Conservation (phyloP, 2,797 vertebrate genomes). For the Gambusia yucatana region DNA sequence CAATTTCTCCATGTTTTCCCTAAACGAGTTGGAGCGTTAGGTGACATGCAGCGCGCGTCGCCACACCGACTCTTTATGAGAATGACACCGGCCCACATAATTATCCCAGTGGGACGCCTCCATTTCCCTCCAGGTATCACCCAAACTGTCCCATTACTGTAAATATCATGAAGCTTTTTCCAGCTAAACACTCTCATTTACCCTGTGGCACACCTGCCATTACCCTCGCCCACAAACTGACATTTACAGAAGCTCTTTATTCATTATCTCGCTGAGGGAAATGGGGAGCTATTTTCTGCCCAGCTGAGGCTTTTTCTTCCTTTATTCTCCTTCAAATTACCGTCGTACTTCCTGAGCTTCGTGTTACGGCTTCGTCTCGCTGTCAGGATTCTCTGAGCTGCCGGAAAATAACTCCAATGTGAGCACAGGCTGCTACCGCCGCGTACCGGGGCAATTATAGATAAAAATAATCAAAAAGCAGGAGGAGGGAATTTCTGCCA, state of each 20-base stretch:
- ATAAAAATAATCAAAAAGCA: too few relatives aligned
- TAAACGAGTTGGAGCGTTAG: conserved; percentile 15
- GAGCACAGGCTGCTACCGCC: neutral
- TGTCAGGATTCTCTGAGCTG: conserved; percentile 8
- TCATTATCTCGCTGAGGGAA: conserved; percentile 47
- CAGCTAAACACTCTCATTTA: conserved; percentile 48
- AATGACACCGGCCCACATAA: conserved; percentile 38
- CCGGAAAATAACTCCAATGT: conserved; percentile 1
- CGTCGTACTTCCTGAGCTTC: conserved; percentile 4
- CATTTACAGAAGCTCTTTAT: conserved; percentile 56
- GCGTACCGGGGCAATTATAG: too few relatives aligned
- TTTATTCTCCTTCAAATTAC: conserved; percentile 42
- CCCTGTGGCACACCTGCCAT: conserved; percentile 45
- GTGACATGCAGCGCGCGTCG: neutral
- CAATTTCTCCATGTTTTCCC: conserved; percentile 9
- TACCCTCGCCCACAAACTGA: conserved; percentile 47
- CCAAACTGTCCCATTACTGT: conserved; percentile 48
- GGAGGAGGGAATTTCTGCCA: too few relatives aligned
- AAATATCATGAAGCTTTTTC: conserved; percentile 32
- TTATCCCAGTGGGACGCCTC: conserved; percentile 42
- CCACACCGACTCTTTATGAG: conserved; percentile 11
- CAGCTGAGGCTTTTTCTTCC: conserved; percentile 13
- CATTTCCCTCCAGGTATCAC: conserved; percentile 34
- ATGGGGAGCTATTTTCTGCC: conserved; percentile 50
- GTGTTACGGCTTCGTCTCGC: neutral